These are phyloP conservation scores for Rallus limicola DNA, from an alignment of 2,113 vertebrate genomes.

Conservation along the genomic window DNA sequence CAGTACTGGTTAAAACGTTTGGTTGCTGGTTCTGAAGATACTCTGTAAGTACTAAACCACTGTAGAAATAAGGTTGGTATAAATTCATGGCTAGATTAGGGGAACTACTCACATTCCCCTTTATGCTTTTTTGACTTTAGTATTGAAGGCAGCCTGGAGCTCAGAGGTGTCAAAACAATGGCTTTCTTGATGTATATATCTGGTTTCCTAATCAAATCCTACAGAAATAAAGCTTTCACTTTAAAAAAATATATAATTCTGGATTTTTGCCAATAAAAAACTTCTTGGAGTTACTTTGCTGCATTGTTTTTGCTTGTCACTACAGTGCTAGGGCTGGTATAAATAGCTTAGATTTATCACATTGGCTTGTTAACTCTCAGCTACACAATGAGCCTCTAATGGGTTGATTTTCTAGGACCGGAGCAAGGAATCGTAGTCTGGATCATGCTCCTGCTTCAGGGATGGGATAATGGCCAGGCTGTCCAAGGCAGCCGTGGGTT, in stretches of 20 bases:
- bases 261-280: background rate
- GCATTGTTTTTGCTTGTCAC: background rate
- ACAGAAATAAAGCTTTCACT: background rate
- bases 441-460: rapidly evolving
- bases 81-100: background rate
- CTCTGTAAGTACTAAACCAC: background rate
- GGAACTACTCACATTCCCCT: background rate
- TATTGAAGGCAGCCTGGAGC: background rate
- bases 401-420: background rate
- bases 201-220: background rate
- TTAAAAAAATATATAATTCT: background rate
- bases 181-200: background rate
- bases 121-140: background rate
- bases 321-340: background rate
- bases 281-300: background rate
- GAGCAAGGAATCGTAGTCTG: background rate
- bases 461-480: background rate
- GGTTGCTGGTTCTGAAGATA: background rate
- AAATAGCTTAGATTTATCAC: background rate
- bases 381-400: background rate
- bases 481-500: background rate
- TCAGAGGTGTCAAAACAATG: background rate
- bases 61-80: background rate
- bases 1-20: background rate
- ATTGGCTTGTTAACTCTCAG: background rate